Conservation (phyloP, 2,888 invertebrate species). For the Cynaeus angustus region DNA sequence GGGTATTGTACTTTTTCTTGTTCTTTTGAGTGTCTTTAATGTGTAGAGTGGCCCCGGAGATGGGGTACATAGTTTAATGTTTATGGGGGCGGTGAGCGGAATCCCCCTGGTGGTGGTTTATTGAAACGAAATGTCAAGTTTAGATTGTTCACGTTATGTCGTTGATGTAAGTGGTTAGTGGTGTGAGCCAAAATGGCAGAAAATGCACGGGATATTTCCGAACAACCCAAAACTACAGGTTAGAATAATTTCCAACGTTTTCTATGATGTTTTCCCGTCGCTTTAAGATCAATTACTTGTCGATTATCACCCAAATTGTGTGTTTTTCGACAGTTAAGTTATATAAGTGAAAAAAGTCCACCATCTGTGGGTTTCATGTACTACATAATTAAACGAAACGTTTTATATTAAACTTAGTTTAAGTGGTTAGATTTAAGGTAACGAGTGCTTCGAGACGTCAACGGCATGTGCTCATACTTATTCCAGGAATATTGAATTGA, state of each 20-base stretch:
- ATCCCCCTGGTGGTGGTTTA: conserved; percentile 43
- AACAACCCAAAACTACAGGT: conserved; percentile 70
- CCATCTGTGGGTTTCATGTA: conserved; percentile 68
- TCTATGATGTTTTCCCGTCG: conserved; percentile 27
- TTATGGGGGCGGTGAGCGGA: conserved; percentile 23
- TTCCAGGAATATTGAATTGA: conserved; percentile 29
- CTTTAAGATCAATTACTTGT: conserved; percentile 25
- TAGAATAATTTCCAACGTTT: conserved; percentile 58
- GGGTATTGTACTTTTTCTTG: conserved; percentile 2
- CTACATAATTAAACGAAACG: conserved; percentile 43
- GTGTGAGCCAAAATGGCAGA: conserved; percentile 71
- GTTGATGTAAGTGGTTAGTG: conserved; percentile 64
- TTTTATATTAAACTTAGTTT: conserved; percentile 20
- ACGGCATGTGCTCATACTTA: conserved; percentile 33
- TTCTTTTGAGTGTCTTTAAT: not conserved
- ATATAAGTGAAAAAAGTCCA: conserved; percentile 69
- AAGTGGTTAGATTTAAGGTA: conserved; percentile 16
- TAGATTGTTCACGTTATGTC: conserved; percentile 61
- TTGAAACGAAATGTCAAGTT: conserved; percentile 44
- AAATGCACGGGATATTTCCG: conserved; percentile 70
- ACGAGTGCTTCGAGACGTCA: conserved; percentile 9
- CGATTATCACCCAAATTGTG: conserved; percentile 38
- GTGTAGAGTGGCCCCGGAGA: no score
- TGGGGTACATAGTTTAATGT: not conserved
- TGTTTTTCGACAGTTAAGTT: conserved; percentile 61